Conservation (phyloP, 1,140 invertebrate genomes). For the Pachyrhynchus sulphureomaculatus region DNA sequence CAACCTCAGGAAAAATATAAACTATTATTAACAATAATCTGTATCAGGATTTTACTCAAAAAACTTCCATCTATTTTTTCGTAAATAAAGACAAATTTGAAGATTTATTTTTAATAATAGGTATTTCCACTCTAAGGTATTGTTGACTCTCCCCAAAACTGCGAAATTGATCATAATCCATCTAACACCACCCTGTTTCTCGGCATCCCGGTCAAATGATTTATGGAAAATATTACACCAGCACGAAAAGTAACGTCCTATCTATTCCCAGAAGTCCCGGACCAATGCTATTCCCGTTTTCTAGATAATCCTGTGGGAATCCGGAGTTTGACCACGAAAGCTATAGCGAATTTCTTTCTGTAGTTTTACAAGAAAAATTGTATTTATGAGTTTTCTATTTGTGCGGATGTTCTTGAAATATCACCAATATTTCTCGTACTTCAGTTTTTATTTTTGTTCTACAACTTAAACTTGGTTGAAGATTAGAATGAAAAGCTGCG, state of each 20-base stretch:
- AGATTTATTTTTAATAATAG: no score
- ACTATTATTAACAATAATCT: no score
- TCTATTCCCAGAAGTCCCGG: constrained; percentile 16
- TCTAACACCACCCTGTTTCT: constrained; percentile 8
- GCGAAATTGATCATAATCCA: constrained; percentile 28
- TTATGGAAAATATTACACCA: constrained; percentile 32
- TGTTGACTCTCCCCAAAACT: no score
- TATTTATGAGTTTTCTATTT: constrained; percentile 32
- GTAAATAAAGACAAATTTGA: no score
- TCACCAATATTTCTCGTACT: no score
- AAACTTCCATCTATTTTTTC: no score
- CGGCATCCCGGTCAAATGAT: constrained; percentile 24
- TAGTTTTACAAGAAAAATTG: constrained; percentile 29
- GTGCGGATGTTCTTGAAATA: background rate
- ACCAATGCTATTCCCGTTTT: constrained; percentile 29
- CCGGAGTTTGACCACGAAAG: constrained; percentile 29
- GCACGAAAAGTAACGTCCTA: constrained; percentile 24
- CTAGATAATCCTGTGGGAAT: constrained; percentile 16
- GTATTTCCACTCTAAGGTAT: no score
- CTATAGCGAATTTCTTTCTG: constrained; percentile 28
- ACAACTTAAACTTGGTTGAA: no score
- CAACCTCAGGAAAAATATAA: no score
- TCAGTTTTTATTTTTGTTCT: no score
- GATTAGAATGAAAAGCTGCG: no score
- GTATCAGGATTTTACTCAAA: no score